A percentile compares a stretch with the other conserved stretches of the same genome.
Conservation (phyloP, 30 jellyfish, hydroid and myxozoan species). For the Sanderia malayensis region DNA sequence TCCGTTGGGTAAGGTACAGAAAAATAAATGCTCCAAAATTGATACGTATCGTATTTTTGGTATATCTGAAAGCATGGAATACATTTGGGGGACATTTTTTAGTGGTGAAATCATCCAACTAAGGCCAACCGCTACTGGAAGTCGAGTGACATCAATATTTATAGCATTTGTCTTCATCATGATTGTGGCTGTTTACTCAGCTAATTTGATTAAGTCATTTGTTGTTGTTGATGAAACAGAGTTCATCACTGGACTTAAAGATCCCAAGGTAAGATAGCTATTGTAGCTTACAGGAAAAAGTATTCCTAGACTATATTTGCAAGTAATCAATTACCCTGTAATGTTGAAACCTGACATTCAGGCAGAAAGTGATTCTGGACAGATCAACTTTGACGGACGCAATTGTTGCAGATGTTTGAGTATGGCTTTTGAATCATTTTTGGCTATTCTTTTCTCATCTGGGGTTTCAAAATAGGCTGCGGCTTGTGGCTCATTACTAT, state of each 20-base stretch:
- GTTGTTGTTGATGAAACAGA: conserved; percentile 42
- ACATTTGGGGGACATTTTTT: conserved; percentile 49
- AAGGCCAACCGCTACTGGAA: conserved; percentile 33
- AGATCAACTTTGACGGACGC: too few species aligned
- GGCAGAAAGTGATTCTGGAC: too few species aligned
- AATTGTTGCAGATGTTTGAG: too few species aligned
- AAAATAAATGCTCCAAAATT: conserved; percentile 1
- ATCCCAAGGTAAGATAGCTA: too few species aligned
- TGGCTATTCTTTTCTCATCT: too few species aligned
- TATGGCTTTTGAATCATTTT: too few species aligned
- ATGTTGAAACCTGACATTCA: too few species aligned
- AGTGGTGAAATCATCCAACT: conserved; percentile 50
- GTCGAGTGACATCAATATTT: conserved; percentile 31
- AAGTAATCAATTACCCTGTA: too few species aligned
- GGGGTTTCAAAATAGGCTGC: too few species aligned
- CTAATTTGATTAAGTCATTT: conserved; percentile 45
- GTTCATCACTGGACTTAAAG: conserved; percentile 18
- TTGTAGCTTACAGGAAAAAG: too few species aligned
- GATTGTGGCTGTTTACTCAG: conserved; percentile 47
- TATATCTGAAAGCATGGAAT: conserved; percentile 29
- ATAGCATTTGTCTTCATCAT: conserved; percentile 27
- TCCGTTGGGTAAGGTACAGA: conserved; percentile 42
- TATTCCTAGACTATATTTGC: too few species aligned
- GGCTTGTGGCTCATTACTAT: too few species aligned
- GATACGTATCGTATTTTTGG: neutral